phyloP scores from a whole-genome alignment of 2,888 invertebrate genomes.

The Caenorhabditis angaria region DNA sequence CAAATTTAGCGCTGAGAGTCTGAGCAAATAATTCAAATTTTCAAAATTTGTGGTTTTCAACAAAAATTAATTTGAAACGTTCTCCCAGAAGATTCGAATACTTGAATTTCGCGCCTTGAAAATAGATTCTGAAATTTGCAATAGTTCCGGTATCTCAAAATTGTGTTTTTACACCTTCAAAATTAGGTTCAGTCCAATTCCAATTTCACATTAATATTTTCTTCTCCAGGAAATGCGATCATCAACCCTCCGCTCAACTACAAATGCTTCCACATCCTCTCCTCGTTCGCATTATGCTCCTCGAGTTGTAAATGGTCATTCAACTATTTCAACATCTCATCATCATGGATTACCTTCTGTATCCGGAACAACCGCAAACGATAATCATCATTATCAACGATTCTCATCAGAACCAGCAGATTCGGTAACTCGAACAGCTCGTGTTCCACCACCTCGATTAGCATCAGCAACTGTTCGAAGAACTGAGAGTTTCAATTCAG shows the following conservation, averaged over 20 bases:
- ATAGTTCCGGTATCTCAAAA: no score
- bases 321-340: slow-evolving; percentile 1
- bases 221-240: slow-evolving; percentile 41
- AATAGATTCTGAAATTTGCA: no score
- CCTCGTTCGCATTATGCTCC: slow-evolving; percentile 50
- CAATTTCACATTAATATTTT: no score
- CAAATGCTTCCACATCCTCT: slow-evolving; percentile 10
- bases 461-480: slow-evolving; percentile 78
- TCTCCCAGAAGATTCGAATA: no score
- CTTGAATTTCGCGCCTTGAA: no score
- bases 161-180: no score
- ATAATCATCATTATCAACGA: slow-evolving; percentile 37
- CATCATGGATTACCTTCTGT: background rate
- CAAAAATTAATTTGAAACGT: no score
- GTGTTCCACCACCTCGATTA: slow-evolving; percentile 67
- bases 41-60: no score
- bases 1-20: no score
- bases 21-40: no score
- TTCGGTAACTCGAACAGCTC: slow-evolving; percentile 64
- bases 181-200: no score
- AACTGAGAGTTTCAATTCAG: slow-evolving; percentile 81
- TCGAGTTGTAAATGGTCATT: slow-evolving; percentile 46
- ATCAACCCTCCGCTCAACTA: slow-evolving; percentile 15
- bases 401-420: slow-evolving; percentile 63
- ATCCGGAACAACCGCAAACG: slow-evolving; percentile 11